Conservation (phyloP, 2,888 invertebrate genomes). For the Hofmannophila pseudospretella region DNA sequence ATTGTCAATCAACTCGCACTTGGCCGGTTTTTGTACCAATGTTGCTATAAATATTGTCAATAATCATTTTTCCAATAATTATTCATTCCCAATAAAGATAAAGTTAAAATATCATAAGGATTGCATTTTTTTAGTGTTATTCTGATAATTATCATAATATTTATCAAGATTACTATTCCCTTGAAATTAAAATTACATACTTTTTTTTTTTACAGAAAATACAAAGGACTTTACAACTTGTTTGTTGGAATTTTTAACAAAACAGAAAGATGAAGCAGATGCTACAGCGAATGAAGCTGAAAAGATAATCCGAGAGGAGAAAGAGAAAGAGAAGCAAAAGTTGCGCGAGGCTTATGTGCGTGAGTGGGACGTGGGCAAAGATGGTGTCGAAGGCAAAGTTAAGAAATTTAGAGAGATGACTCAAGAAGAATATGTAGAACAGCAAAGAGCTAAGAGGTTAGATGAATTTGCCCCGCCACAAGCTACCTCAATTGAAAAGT, state of each 20-base stretch:
- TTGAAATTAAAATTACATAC: background rate
- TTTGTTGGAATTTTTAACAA: constrained; percentile 60
- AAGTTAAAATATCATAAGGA: no score
- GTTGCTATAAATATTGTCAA: no score
- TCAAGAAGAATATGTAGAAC: constrained; percentile 87
- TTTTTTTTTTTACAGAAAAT: constrained; percentile 41
- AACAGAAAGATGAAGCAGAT: constrained; percentile 70
- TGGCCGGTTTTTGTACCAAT: no score
- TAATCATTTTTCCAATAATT: no score
- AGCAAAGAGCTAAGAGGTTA: constrained; percentile 83
- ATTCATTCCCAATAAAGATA: no score
- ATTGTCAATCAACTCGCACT: no score
- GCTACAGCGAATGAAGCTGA: constrained; percentile 59
- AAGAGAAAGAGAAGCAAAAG: constrained; percentile 69
- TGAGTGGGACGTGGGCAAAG: constrained; percentile 86
- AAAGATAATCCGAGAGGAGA: constrained; percentile 52
- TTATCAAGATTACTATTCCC: no score
- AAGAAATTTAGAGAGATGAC: constrained; percentile 78
- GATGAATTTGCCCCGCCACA: constrained; percentile 88
- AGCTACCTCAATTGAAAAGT: constrained; percentile 27
- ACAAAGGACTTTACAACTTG: constrained; percentile 59
- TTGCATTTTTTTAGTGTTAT: no score
- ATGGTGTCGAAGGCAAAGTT: constrained; percentile 69
- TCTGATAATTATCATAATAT: no score
- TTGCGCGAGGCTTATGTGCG: constrained; percentile 76